Conservation (phyloP, 2,113 vertebrate species). For the Passer montanus region DNA sequence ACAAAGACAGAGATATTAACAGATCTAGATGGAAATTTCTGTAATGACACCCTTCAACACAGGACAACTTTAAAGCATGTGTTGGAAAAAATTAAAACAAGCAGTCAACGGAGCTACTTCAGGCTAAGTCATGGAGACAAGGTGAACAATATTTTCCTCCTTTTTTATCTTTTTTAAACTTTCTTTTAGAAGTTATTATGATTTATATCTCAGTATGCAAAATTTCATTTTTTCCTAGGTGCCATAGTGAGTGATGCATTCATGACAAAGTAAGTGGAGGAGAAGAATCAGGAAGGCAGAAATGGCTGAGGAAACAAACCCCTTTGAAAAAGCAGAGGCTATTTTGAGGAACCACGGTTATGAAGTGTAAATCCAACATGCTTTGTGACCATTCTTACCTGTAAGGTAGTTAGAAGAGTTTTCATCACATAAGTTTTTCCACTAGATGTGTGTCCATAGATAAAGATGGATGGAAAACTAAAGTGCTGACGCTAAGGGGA, state of each 20-base stretch:
- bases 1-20: background rate
- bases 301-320: background rate
- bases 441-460: conserved; percentile 92
- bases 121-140: background rate
- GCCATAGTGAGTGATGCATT: background rate
- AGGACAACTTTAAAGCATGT: background rate
- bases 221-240: background rate
- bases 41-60: background rate
- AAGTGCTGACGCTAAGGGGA: conserved; percentile 81
- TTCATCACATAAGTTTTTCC: conserved; percentile 92
- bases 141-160: background rate
- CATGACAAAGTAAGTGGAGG: background rate
- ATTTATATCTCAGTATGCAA: background rate
- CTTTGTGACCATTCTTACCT: conserved; percentile 78
- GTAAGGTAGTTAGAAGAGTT: conserved; percentile 84
- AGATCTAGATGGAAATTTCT: background rate
- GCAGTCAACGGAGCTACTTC: background rate
- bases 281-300: background rate
- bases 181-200: background rate
- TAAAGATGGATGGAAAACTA: conserved; percentile 90
- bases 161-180: background rate
- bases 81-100: background rate
- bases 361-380: background rate
- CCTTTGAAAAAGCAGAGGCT: background rate
- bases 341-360: background rate